Evolutionary conservation across 2,113 vertebrate species (phyloP), one percentile per base, ranked within the genome.

Genomic region (Rhabdomys dilectus): DNA sequence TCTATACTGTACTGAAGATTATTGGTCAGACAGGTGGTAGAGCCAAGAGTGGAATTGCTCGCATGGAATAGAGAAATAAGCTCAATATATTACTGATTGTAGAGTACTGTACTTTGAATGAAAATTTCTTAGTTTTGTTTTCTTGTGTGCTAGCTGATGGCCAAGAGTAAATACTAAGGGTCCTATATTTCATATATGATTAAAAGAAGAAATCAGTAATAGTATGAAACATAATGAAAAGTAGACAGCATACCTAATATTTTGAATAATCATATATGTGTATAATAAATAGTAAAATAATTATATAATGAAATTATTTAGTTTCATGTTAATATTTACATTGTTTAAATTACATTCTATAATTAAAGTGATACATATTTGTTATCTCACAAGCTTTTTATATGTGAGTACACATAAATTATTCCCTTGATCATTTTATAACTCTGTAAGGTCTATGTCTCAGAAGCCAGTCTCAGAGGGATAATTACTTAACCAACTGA

Each of bases 121-220:
- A 56, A 60, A 81, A 60, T 10, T 5, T 89, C 5, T 22, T 73
- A 7, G 76, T 45, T 48, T 96, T 89, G 53, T 86, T 73, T 93
- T 53, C 84, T 95, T 95, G 51, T 17, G 29, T 53, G 29, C 53
- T 72, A 90, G 39, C 34, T 36, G 21, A 36, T 94, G 45, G 39
- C 4, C 88, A 96, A 91, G 45, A 92, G 10, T 76, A 72, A 95
- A 91, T 84, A 29, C 42, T 88, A 91, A 91, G 77, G 29, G 91
- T 15, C 5, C 21, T 58, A 39, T 77, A 76, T 66, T 88, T 91
- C 34, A 72, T 51, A 51, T 7, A 73, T 78, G 91, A 75, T 24
- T 75, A 60, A 89, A 95, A 91, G 36, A 93, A 48, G 19, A 93
- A 89, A 88, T 86, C 6, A 82, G 15, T 78, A 78, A 86, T 93